Evolutionary conservation across 1,140 invertebrate species (phyloP), one percentile per base, ranked within the genome.

Genomic region (Radopholus similis): DNA sequence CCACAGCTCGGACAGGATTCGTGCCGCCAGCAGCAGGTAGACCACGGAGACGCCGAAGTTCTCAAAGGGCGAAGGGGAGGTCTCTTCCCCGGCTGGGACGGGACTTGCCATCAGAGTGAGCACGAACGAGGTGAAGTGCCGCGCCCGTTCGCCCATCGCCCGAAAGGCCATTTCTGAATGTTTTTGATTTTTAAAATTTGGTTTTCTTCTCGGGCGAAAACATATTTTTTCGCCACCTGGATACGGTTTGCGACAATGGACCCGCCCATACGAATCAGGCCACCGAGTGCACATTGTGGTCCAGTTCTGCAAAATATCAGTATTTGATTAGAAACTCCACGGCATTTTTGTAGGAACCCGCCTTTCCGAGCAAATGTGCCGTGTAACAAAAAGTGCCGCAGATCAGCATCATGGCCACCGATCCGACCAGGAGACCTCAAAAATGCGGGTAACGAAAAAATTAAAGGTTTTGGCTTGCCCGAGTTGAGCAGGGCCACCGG

Each of bases 111-210:
- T 68, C 11, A 70, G 28, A 57, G 57, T 67, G 28, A 67, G 47
- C 37, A 34, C 57, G 34, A 15, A 32, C 9, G 55, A 74, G 26
- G 73, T 73, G 18, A 64, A 35, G 18, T 37, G 30, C 0, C 73
- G 40, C 30, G 76, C 76, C 15, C 40, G 47, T 55, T 40, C 28
- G 11, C 74, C 74, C 44, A 76, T 66, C 26, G 54, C 53, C 21
- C 74, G 58, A 28, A 40, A 70, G 4, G 74, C 74, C 75, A 76
- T 77, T 59, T 78, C 76, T 47, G 74, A 53, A 54, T 72, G 75
- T 9, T 67, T 37, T 78, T 72, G 8, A 71, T 23, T 59, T 26
- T 11, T n/a, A 18, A 18, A 54, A 54, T 1, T 2, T 54, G 1
- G 38, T 1, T 11, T 54, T 13, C 11, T 15, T 26, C 23, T 54